These are phyloP conservation scores for Brachystomella parvula DNA, from an alignment of 1,140 invertebrate genomes.

Conservation along the genomic window DNA sequence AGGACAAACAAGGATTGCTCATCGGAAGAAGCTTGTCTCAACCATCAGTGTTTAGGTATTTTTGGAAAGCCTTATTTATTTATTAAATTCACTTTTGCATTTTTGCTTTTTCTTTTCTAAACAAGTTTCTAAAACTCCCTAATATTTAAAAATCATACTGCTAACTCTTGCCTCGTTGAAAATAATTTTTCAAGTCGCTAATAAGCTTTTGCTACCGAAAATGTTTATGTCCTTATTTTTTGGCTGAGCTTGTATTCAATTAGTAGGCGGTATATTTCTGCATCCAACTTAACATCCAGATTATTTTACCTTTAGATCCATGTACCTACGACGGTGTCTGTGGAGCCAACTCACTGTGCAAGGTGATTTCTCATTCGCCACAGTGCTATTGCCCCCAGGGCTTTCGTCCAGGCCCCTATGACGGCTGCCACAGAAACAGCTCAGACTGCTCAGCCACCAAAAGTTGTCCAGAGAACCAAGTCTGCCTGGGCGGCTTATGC, in stretches of 20 bases:
- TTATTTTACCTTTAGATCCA: constrained; percentile 62
- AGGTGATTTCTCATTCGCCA: constrained; percentile 58
- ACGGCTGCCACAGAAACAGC: constrained; percentile 73
- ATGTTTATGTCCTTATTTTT: too few relatives aligned
- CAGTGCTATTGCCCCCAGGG: constrained; percentile 68
- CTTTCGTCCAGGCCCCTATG: constrained; percentile 78
- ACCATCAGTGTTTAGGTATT: constrained; percentile 58
- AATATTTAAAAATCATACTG: too few relatives aligned
- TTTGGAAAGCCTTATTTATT: too few relatives aligned
- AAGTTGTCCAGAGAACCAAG: constrained; percentile 60
- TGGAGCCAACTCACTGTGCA: constrained; percentile 74
- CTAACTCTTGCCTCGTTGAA: too few relatives aligned
- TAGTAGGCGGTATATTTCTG: too few relatives aligned
- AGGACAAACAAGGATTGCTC: constrained; percentile 70
- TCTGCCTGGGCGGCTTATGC: constrained; percentile 65
- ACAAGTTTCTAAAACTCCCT: neutral
- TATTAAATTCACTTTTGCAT: too few relatives aligned
- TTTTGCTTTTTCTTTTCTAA: constrained; percentile 43
- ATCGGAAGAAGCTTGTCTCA: constrained; percentile 64
- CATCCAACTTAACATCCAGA: too few relatives aligned
- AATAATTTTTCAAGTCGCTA: too few relatives aligned
- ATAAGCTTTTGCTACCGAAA: too few relatives aligned
- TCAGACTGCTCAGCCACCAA: constrained; percentile 55
- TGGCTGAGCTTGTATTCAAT: too few relatives aligned
- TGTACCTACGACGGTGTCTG: constrained; percentile 66